phyloP scores from a whole-genome alignment of 1,140 invertebrate species.

The Melitaea cinxia region DNA sequence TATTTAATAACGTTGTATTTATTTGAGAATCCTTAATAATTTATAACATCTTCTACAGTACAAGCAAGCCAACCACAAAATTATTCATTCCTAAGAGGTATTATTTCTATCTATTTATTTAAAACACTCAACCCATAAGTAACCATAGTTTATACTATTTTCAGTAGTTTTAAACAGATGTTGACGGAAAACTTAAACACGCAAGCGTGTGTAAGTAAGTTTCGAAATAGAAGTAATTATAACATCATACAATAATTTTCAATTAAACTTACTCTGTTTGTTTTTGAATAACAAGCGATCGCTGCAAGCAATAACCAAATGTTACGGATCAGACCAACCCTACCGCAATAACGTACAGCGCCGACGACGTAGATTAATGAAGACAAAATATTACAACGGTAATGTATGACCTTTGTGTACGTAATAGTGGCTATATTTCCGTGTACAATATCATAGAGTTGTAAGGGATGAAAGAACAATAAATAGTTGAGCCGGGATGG shows the following conservation, averaged over 20 bases:
- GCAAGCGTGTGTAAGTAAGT: background rate
- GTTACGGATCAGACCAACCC: slow-evolving; percentile 39
- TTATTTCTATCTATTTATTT: too few species aligned
- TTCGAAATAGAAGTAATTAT: background rate
- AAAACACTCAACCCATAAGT: background rate
- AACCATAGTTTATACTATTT: background rate
- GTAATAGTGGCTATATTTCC: slow-evolving; percentile 27
- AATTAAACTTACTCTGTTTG: slow-evolving; percentile 21
- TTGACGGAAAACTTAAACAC: background rate
- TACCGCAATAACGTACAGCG: slow-evolving; percentile 7
- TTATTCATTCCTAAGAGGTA: background rate
- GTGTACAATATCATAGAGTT: slow-evolving; percentile 1
- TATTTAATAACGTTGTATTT: background rate
- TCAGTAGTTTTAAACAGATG: background rate
- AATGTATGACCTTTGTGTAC: background rate
- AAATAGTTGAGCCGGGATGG: slow-evolving; percentile 42
- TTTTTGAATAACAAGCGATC: slow-evolving; percentile 32
- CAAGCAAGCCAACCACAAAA: background rate
- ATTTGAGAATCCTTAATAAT: background rate
- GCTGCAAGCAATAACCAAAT: slow-evolving; percentile 41
- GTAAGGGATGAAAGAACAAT: slow-evolving; percentile 43
- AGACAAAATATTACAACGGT: background rate
- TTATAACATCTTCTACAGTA: background rate
- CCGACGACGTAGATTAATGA: background rate
- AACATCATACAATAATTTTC: background rate